Evolutionary conservation across 2,113 vertebrate genomes (phyloP).

Genomic region (Cairina moschata): DNA sequence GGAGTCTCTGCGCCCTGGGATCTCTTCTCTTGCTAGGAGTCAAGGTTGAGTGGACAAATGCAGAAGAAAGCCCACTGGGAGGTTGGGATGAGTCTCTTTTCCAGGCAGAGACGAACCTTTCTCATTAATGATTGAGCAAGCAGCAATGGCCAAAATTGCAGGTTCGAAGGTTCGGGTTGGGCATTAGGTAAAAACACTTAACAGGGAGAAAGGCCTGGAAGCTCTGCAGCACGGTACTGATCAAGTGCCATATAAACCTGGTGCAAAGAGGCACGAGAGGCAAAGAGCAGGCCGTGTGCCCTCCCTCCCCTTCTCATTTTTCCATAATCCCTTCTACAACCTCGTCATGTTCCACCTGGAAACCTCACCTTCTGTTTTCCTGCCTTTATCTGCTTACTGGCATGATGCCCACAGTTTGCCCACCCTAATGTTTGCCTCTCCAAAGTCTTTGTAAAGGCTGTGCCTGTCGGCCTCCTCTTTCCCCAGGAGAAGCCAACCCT

Average conservation of each 20-base stretch:
- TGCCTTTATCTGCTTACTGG: neutral
- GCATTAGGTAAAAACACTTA: neutral
- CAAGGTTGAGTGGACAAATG: neutral
- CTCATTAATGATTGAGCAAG: neutral
- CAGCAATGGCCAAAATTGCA: neutral
- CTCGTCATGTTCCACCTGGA: neutral
- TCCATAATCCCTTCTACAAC: neutral
- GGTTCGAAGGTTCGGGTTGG: neutral
- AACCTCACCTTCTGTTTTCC: neutral
- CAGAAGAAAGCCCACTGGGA: neutral
- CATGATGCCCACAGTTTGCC: neutral
- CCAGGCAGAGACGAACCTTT: neutral
- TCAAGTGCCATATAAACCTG: neutral
- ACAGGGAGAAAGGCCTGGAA: neutral
- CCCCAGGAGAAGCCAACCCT: neutral
- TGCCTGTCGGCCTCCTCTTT: neutral
- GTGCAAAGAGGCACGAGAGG: neutral
- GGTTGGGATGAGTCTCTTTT: neutral
- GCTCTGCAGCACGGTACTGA: neutral
- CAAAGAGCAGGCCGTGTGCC: neutral
- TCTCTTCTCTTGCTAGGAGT: neutral
- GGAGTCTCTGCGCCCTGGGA: neutral
- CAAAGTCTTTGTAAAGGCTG: neutral
- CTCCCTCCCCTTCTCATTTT: neutral
- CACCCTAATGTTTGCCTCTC: neutral